Base-by-base conservation (phyloP, 1,140 invertebrate genomes). In the Drosophila ambigua region DNA sequence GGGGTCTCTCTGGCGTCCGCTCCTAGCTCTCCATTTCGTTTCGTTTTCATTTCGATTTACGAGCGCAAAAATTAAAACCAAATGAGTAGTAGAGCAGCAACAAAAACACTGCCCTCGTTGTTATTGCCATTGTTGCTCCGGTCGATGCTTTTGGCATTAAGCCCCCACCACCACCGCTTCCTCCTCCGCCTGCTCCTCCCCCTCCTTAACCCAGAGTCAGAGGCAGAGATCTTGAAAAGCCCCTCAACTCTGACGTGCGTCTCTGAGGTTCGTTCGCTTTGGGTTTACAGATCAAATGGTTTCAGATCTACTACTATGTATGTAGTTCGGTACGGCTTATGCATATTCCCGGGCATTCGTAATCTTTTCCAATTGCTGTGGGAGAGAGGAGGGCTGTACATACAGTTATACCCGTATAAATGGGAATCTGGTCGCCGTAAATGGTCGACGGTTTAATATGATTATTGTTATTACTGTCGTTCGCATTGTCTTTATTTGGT, bases 41-140 rank as follows among this genome's bases (percentile, higher is more conserved):
- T 88, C 83, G 79, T 88, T 88, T 88, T 88, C 83, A 79, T 88
- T 88, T 88, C 83, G 76, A 88, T 88, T 88, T 88, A 88, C 83
- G 83, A 88, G 83, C 83, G 72, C 67, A 87, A 88, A 77, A 77
- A 88, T 82, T 62, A 77, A 77, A 83, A 66, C 61, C 61, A 82
- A 87, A 78, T 87, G 81, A 77, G 72, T 85, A 77, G 72, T 85
- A 66, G 67, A 87, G 62, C 48, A 67, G 35, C 72, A 51, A 72
- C 35, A 39, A 39, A 39, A 39, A 13, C 11, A 87, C 67, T 85
- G 78, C 77, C 58, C 77, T 52, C 60, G 62, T 84, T 83, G 54
- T 75, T 62, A 51, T 79, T 83, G 54, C 66, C 51, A 54, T 79
- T 72, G 57, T 73, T 67, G 55, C 55, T 49, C 66, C 58, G 71